Conservation (phyloP, 2,797 vertebrate genomes). For the Benthosema pterotum region DNA sequence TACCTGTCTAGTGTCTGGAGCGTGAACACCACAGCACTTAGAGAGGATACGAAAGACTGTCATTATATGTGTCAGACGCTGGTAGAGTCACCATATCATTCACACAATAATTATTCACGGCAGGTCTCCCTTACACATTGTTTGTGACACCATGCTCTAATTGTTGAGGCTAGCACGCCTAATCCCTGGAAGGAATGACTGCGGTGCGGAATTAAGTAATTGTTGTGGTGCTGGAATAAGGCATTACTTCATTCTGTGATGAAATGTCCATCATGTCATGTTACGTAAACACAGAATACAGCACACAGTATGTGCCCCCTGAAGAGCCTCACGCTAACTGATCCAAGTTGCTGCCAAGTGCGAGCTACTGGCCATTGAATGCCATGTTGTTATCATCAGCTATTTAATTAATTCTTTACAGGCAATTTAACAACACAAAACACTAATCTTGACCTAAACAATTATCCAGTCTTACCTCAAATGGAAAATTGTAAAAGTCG, state of each 20-base stretch:
- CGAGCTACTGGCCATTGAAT: conserved; percentile 27
- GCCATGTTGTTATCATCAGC: conserved; percentile 24
- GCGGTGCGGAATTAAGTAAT: conserved; percentile 4
- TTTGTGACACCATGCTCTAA: conserved; percentile 6
- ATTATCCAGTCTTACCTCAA: conserved; percentile 77
- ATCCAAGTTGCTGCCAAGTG: background rate
- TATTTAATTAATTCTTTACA: background rate
- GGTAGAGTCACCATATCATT: conserved; percentile 34
- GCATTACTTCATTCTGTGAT: background rate
- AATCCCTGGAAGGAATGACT: background rate
- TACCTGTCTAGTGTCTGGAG: conserved; percentile 25
- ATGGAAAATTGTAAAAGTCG: conserved; percentile 46
- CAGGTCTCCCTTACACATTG: conserved; percentile 18
- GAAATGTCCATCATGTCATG: background rate
- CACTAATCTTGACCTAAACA: background rate
- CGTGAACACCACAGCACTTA: conserved; percentile 23
- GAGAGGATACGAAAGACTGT: conserved; percentile 30
- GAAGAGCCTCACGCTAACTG: background rate
- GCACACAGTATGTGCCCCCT: background rate
- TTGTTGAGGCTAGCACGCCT: background rate
- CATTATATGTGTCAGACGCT: conserved; percentile 47
- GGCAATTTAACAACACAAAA: conserved; percentile 7
- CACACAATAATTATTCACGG: conserved; percentile 52
- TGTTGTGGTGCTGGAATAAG: no score
- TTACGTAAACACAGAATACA: background rate